phyloP scores from a whole-genome alignment of 2,888 invertebrate genomes.

The Nipponacmea schrenckii region DNA sequence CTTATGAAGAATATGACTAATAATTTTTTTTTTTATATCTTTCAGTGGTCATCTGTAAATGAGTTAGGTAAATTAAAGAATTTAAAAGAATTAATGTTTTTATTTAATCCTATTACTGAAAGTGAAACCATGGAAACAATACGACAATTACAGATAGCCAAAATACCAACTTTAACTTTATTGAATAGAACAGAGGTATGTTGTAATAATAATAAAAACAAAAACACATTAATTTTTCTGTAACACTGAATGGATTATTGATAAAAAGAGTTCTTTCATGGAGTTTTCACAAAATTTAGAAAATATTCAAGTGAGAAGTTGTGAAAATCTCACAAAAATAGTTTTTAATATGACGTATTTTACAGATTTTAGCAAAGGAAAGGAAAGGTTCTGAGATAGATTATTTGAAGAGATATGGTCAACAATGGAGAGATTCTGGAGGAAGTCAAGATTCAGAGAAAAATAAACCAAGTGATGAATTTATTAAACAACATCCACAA shows the following conservation, averaged over 20 bases:
- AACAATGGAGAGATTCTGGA: conserved; percentile 66
- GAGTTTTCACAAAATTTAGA: neutral
- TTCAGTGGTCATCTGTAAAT: conserved; percentile 84
- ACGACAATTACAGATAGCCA: conserved; percentile 84
- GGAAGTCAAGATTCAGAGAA: conserved; percentile 66
- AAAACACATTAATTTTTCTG: too few relatives aligned
- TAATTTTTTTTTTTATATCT: conserved; percentile 43
- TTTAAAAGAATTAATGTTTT: conserved; percentile 77
- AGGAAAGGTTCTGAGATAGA: conserved; percentile 90
- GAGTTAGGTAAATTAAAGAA: conserved; percentile 82
- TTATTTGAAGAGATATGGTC: conserved; percentile 84
- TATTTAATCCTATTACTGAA: conserved; percentile 74
- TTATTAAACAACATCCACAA: conserved; percentile 76
- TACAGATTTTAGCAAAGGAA: conserved; percentile 76
- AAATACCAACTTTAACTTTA: conserved; percentile 78
- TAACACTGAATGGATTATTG: neutral
- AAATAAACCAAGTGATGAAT: conserved; percentile 50
- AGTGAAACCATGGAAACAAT: conserved; percentile 77
- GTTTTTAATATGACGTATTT: conserved; percentile 63
- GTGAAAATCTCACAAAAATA: too few relatives aligned
- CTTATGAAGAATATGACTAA: too few relatives aligned
- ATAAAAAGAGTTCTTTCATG: neutral
- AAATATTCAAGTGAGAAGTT: neutral
- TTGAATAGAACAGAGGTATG: conserved; percentile 57
- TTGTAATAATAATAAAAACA: too few relatives aligned